These are phyloP conservation scores for Urosaurus nigricauda DNA, from an alignment of 2,797 vertebrate genomes.

Conservation along the genomic window DNA sequence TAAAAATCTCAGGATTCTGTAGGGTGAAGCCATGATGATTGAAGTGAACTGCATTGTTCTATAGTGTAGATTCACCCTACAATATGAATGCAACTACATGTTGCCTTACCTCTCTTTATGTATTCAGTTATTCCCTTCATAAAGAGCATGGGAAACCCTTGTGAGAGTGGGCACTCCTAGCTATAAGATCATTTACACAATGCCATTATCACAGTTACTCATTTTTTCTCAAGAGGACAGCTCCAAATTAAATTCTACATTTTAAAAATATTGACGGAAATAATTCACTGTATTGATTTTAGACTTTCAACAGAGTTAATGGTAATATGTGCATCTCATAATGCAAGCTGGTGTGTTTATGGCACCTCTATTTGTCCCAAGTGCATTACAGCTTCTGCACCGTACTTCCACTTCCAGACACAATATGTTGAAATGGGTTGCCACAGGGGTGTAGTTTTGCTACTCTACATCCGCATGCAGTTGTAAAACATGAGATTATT, in stretches of 20 bases:
- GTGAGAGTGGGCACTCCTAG: neutral
- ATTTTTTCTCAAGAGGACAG: neutral
- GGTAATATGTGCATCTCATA: conserved; percentile 23
- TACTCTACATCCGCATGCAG: neutral
- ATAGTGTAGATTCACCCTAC: too few relatives aligned
- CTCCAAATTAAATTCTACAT: conserved; percentile 8
- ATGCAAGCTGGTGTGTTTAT: neutral
- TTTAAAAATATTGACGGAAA: conserved; percentile 17
- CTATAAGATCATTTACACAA: conserved; percentile 2
- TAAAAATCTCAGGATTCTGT: too few relatives aligned
- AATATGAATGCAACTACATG: neutral
- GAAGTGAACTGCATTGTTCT: too few relatives aligned
- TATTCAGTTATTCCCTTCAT: neutral
- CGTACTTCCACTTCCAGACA: neutral
- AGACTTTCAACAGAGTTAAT: neutral
- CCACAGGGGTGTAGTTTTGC: neutral
- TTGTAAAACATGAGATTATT: neutral
- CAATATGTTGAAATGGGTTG: neutral
- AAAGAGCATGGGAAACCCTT: neutral
- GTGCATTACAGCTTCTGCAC: neutral
- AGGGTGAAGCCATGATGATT: too few relatives aligned
- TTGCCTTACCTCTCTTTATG: neutral
- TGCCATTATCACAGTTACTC: neutral
- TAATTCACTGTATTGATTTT: neutral
- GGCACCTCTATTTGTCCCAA: neutral